These are phyloP conservation scores for Tarsius wallacei DNA, from an alignment of 2,797 vertebrate species.

Conservation along the genomic window DNA sequence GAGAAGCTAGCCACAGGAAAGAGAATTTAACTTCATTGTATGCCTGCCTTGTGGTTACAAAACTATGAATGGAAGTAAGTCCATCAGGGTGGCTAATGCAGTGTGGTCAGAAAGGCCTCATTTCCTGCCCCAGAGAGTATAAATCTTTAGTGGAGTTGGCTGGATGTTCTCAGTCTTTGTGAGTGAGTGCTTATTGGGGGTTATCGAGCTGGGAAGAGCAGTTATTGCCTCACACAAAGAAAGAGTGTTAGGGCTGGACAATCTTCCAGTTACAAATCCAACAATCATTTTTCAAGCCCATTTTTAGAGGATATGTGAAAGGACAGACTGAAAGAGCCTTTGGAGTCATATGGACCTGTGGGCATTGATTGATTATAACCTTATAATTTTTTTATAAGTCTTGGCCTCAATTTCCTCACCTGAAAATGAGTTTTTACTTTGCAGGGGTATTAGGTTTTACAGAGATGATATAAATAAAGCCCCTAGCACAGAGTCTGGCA, in stretches of 20 bases:
- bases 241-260: constrained; percentile 40
- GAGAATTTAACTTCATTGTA: constrained; percentile 38
- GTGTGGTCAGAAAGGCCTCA: constrained; percentile 56
- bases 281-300: constrained; percentile 32
- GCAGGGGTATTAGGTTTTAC: constrained; percentile 2
- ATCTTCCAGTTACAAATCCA: constrained; percentile 40
- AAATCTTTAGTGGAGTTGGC: constrained; percentile 24
- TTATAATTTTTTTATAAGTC: constrained; percentile 9
- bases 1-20: constrained; percentile 24
- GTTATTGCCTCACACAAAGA: background rate
- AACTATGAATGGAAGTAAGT: constrained; percentile 75
- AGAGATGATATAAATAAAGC: background rate
- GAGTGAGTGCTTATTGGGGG: background rate
- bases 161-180: constrained; percentile 20
- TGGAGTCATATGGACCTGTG: background rate
- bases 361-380: constrained; percentile 10
- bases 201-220: background rate
- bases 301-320: constrained; percentile 41
- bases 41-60: constrained; percentile 65
- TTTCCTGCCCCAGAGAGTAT: constrained; percentile 71
- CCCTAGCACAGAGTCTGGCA: background rate
- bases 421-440: constrained; percentile 54
- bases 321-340: constrained; percentile 17
- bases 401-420: background rate
- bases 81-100: constrained; percentile 74